A percentile compares a stretch with the other conserved stretches of the same genome.
Evolutionary conservation across 2,888 invertebrate species (phyloP).

Genomic region (Drosophila ochracea): DNA sequence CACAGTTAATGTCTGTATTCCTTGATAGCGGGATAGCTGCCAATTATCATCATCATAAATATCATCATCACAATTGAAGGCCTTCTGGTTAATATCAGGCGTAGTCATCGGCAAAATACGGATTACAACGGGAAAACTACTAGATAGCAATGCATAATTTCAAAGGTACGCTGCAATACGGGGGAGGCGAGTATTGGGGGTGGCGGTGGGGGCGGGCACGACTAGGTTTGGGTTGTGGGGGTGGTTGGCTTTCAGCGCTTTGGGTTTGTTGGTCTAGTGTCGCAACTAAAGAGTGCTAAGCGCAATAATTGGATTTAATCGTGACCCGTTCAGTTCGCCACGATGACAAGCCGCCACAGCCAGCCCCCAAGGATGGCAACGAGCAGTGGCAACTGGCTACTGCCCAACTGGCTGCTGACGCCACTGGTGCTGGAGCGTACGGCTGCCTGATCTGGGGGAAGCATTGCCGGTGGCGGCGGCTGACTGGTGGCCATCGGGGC

Average conservation of each 20-base stretch:
- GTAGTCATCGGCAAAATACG: constrained; percentile 30
- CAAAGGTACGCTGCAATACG: constrained; percentile 24
- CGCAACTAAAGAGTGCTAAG: constrained; percentile 35
- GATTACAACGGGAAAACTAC: constrained; percentile 35
- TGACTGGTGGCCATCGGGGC: constrained; percentile 70
- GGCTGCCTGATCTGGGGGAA: constrained; percentile 71
- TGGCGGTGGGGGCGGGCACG: background rate
- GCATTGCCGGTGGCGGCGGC: constrained; percentile 49
- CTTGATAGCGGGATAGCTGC: constrained; percentile 11
- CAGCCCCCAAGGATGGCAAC: constrained; percentile 18
- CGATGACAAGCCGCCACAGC: constrained; percentile 16
- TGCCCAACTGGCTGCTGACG: constrained; percentile 3
- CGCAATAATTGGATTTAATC: constrained; percentile 34
- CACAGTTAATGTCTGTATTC: constrained; percentile 31
- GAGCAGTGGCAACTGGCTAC: constrained; percentile 9
- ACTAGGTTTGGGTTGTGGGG: background rate
- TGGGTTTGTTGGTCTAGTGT: background rate
- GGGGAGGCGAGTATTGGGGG: background rate
- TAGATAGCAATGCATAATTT: constrained; percentile 37
- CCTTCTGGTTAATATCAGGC: constrained; percentile 35
- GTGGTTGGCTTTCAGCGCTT: background rate
- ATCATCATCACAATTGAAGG: constrained; percentile 53
- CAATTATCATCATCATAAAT: constrained; percentile 14
- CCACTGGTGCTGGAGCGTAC: constrained; percentile 55
- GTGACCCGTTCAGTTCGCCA: constrained; percentile 43